Conservation (phyloP, 2,797 vertebrate species). For the Sitta carolinensis region DNA sequence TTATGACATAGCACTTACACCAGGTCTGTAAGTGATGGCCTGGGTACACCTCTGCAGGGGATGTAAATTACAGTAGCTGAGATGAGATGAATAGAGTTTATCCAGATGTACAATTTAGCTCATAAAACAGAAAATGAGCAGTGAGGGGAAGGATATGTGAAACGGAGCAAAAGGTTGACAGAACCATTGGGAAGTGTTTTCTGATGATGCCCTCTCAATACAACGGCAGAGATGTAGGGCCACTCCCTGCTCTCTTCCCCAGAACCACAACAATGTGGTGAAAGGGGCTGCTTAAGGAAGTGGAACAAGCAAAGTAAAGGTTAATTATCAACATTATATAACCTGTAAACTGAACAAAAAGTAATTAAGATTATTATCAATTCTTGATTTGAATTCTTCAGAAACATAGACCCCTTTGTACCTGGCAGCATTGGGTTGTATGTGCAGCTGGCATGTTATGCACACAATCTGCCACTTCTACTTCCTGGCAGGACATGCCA, state of each 20-base stretch:
- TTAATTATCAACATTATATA: background rate
- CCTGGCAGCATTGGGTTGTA: rapidly evolving
- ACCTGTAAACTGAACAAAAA: background rate
- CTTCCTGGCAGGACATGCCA: background rate
- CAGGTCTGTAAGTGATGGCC: rapidly evolving
- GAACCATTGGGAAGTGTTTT: background rate
- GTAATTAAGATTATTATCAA: background rate
- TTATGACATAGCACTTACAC: background rate
- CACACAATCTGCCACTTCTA: background rate
- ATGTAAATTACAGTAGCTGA: background rate
- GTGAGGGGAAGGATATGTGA: background rate
- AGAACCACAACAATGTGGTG: background rate
- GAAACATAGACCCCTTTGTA: background rate
- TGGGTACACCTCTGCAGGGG: background rate
- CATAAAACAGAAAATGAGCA: background rate
- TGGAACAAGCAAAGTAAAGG: background rate
- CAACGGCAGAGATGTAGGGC: background rate
- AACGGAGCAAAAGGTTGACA: background rate
- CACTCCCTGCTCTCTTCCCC: background rate
- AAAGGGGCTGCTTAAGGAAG: background rate
- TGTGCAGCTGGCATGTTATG: background rate
- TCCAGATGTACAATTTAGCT: background rate
- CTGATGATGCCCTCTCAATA: background rate
- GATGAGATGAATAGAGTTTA: background rate
- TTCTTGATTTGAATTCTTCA: background rate